These are phyloP conservation scores for Callorhinus ursinus DNA, from an alignment of 2,113 vertebrate genomes.

Conservation along the genomic window DNA sequence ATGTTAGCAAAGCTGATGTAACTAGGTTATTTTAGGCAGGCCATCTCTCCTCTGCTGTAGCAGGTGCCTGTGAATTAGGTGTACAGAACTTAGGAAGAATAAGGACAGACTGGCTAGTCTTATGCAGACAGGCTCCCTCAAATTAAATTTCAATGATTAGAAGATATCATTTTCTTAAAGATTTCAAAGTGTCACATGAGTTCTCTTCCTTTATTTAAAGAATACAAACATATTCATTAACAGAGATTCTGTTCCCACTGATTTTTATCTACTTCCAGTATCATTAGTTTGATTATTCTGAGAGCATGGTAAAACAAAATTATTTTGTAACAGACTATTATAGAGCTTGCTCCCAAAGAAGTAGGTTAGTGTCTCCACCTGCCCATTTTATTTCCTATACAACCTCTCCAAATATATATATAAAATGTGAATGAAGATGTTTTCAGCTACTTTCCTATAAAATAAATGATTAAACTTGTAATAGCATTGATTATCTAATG, in stretches of 20 bases:
- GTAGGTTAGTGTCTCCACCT: background rate
- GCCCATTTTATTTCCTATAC: background rate
- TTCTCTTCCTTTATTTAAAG: constrained; percentile 30
- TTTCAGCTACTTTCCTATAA: background rate
- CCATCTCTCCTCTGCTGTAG: background rate
- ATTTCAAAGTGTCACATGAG: constrained; percentile 5
- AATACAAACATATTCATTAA: background rate
- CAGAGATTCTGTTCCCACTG: background rate
- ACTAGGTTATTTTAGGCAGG: constrained; percentile 13
- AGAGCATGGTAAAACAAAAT: constrained; percentile 46
- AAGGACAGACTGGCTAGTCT: background rate
- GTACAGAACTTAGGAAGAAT: background rate
- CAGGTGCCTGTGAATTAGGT: background rate
- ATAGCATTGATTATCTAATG: background rate
- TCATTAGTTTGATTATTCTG: constrained; percentile 24
- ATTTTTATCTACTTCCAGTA: constrained; percentile 29
- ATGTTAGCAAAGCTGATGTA: constrained; percentile 52
- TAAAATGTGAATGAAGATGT: background rate
- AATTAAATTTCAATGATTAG: background rate
- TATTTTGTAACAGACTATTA: background rate
- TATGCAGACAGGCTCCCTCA: background rate
- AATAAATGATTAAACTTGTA: background rate
- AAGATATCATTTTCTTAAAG: constrained; percentile 58
- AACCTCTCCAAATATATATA: background rate
- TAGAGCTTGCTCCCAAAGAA: background rate